Base-by-base conservation (phyloP, 1,140 invertebrate genomes). In the Atopsyche davidsoni region DNA sequence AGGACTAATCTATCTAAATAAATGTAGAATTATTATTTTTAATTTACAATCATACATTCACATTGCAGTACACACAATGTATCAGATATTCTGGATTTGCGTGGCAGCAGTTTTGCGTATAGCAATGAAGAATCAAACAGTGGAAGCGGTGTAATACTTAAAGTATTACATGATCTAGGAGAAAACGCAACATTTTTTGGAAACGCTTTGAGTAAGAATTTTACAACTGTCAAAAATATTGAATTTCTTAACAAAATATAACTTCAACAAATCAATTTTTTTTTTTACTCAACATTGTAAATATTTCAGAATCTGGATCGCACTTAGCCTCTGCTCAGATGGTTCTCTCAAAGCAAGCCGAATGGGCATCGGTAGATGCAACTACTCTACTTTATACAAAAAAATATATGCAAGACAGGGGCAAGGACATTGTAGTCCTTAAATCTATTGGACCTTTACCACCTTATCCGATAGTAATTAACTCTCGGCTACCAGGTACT, bases 161-260 rank as follows among this genome's bases (percentile, higher is more conserved):
- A 74, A 53, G 72, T 66, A n/a, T 61, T 81, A 7, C 75, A 76
- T 58, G 68, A 72, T 55, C 64, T 77, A 32, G 79, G 79, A 45
- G 79, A 80, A 69, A 79, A 79, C 68, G 72, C 78, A 1, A 75
- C 73, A 19, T 80, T 81, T 56, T 81, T 81, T 60, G 78, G 78
- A 60, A 77, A 78, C 42, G 58, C 75, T 45, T 58, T 79, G 59
- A 72, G 78, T 79, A 69, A 60, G 40, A 43, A 46, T 31, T 10
- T 31, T 43, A 13, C 17, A 23, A 21, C 9, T 42, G 39, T 43
- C 31, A 31, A 46, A 34, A 25, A 16, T 11, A 42, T 16, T 28
- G 2, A 28, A 28, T n/a, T 4, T 13, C n/a, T 4, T 34, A 34
- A 13, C 16, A 16, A 34, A 13, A 28, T 28, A 6, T 7, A 28